Percentiles rank a stretch among this genome's conserved stretches.
These are phyloP conservation scores for Dendrolimus punctatus DNA, from an alignment of 1,140 invertebrate species.

Conservation along the genomic window DNA sequence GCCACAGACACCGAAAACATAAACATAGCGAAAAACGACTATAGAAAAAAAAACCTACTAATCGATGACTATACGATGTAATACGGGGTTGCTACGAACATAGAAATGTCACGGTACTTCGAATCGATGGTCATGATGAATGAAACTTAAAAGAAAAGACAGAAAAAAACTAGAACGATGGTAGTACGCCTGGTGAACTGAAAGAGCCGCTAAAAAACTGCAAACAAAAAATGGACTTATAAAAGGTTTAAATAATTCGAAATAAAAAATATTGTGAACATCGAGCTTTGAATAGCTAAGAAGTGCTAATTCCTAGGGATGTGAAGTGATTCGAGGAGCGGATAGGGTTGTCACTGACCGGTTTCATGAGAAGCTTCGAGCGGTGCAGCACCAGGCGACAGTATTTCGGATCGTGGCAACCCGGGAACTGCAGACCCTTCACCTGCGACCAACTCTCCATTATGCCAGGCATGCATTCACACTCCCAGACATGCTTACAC, in stretches of 20 bases:
- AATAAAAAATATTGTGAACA: slow-evolving; percentile 28
- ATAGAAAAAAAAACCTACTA: slow-evolving; percentile 11
- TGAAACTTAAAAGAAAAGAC: slow-evolving; percentile 15
- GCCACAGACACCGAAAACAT: slow-evolving; percentile 14
- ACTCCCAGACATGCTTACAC: slow-evolving; percentile 14
- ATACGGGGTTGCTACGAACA: too few species aligned
- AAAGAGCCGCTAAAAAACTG: slow-evolving; percentile 5
- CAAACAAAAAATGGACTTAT: slow-evolving; percentile 16
- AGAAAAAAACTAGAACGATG: slow-evolving; percentile 18
- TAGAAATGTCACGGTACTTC: slow-evolving; percentile 10
- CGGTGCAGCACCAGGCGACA: slow-evolving; percentile 94
- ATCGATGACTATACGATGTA: neutral
- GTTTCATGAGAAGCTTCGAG: slow-evolving; percentile 93
- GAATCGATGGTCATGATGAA: slow-evolving; percentile 9
- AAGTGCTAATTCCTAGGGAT: slow-evolving; percentile 22
- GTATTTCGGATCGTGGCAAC: slow-evolving; percentile 94
- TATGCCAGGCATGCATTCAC: slow-evolving; percentile 35
- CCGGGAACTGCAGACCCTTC: slow-evolving; percentile 95
- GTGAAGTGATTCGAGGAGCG: slow-evolving; percentile 16
- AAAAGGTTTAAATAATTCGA: slow-evolving; percentile 19
- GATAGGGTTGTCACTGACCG: slow-evolving; percentile 81
- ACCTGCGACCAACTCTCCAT: slow-evolving; percentile 78
- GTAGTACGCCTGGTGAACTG: slow-evolving; percentile 20
- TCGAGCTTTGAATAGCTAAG: slow-evolving; percentile 26
- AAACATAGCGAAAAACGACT: slow-evolving; percentile 18